Percentiles rank a stretch among this genome's conserved stretches.
These are phyloP conservation scores for Lordiphosa collinella DNA, from an alignment of 1,140 invertebrate species.

Conservation along the genomic window DNA sequence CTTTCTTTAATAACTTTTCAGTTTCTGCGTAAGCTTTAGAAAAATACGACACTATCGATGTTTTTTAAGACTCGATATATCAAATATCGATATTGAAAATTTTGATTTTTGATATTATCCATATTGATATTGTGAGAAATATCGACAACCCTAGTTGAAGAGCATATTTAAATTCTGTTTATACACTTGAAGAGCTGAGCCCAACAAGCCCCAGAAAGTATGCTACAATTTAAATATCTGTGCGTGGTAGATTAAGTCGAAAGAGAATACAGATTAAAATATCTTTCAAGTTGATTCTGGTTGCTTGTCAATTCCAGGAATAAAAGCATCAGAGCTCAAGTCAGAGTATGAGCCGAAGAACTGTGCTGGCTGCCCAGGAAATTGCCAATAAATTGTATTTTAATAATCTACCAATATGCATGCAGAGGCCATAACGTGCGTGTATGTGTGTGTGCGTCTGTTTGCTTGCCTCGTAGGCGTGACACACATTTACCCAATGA, in stretches of 20 bases:
- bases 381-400: conserved; percentile 49
- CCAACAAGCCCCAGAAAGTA: conserved; percentile 7
- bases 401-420: conserved; percentile 39
- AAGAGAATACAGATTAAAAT: not conserved
- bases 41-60: too few relatives aligned
- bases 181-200: too few relatives aligned
- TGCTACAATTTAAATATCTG: not conserved
- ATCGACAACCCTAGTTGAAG: too few relatives aligned
- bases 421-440: not conserved
- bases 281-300: not conserved
- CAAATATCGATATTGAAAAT: too few relatives aligned
- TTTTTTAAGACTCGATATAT: too few relatives aligned
- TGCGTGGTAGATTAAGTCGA: not conserved
- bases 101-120: too few relatives aligned
- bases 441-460: conserved; percentile 3
- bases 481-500: conserved; percentile 11
- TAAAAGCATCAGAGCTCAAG: not conserved
- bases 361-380: conserved; percentile 16
- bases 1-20: too few relatives aligned
- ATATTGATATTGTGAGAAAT: too few relatives aligned
- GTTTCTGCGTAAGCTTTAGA: too few relatives aligned
- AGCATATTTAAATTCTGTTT: too few relatives aligned
- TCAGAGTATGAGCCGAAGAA: not conserved
- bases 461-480: conserved; percentile 23
- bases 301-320: not conserved